Evolutionary conservation across 2,888 invertebrate genomes (phyloP).

Genomic region (Drosophila greeni): DNA sequence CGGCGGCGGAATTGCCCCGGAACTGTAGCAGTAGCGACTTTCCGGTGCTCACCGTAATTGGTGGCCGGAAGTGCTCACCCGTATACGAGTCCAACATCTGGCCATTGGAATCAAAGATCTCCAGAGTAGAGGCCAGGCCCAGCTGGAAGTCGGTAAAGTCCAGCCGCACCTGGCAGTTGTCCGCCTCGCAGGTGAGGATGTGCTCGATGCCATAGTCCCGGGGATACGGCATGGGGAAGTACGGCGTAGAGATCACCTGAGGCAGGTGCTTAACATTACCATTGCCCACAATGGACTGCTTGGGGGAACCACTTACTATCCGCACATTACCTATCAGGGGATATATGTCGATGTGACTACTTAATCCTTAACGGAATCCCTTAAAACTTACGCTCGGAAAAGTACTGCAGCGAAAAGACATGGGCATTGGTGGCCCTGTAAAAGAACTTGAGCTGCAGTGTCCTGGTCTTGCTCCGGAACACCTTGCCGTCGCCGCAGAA

Average conservation of each 20-base stretch:
- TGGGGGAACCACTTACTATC: constrained; percentile 80
- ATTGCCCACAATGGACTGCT: constrained; percentile 71
- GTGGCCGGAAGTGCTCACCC: constrained; percentile 84
- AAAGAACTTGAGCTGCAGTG: constrained; percentile 81
- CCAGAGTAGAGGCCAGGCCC: constrained; percentile 83
- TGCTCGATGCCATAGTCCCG: constrained; percentile 84
- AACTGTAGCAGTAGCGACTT: constrained; percentile 83
- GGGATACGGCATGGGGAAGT: constrained; percentile 84
- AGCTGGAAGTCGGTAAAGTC: constrained; percentile 85
- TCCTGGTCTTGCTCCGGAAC: constrained; percentile 82
- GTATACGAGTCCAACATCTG: constrained; percentile 83
- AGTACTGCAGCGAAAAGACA: constrained; percentile 83
- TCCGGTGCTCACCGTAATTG: constrained; percentile 83
- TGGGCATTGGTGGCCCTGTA: constrained; percentile 82
- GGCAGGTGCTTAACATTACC: constrained; percentile 77
- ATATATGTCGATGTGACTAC: not conserved
- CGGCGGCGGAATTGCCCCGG: constrained; percentile 85
- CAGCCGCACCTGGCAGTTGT: constrained; percentile 82
- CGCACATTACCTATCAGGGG: constrained; percentile 81
- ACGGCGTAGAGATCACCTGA: constrained; percentile 83
- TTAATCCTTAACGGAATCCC: no score
- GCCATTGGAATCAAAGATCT: constrained; percentile 85
- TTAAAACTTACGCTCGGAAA: constrained; percentile 81
- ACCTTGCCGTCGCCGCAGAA: constrained; percentile 81
- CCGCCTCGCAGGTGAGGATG: constrained; percentile 81